Conservation (phyloP, 2,113 vertebrate genomes). For the Elachura formosa region DNA sequence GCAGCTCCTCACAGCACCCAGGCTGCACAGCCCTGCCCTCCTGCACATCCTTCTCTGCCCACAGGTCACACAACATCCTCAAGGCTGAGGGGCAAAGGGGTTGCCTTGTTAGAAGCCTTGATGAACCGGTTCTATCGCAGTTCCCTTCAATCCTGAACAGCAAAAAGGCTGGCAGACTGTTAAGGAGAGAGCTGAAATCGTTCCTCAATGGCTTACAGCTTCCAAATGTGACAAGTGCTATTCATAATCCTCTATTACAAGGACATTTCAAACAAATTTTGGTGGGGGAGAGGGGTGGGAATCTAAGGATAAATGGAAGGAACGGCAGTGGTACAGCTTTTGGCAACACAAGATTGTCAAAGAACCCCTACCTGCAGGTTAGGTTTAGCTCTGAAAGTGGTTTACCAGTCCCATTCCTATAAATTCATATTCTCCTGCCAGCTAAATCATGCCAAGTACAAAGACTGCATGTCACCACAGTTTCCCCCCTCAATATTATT, state of each 20-base stretch:
- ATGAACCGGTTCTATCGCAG: not conserved
- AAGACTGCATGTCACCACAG: not conserved
- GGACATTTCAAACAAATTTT: not conserved
- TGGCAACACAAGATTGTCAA: not conserved
- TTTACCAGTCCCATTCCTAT: not conserved
- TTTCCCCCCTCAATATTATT: not conserved
- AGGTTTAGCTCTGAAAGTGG: not conserved
- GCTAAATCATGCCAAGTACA: not conserved
- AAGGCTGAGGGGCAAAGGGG: not conserved
- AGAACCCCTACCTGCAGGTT: not conserved
- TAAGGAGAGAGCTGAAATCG: not conserved
- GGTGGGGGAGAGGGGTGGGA: fast-evolving
- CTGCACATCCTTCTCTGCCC: not conserved
- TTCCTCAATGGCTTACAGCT: not conserved
- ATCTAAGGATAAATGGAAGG: not conserved
- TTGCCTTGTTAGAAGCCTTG: not conserved
- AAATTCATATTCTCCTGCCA: not conserved
- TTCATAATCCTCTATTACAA: not conserved
- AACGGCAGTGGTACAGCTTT: not conserved
- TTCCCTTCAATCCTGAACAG: fast-evolving
- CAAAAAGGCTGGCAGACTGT: not conserved
- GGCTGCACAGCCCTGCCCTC: not conserved
- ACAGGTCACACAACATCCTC: not conserved
- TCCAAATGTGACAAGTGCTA: not conserved
- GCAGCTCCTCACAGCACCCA: not conserved